These are phyloP conservation scores for Eupithecia exiguata DNA, from an alignment of 2,888 invertebrate genomes.

Conservation along the genomic window DNA sequence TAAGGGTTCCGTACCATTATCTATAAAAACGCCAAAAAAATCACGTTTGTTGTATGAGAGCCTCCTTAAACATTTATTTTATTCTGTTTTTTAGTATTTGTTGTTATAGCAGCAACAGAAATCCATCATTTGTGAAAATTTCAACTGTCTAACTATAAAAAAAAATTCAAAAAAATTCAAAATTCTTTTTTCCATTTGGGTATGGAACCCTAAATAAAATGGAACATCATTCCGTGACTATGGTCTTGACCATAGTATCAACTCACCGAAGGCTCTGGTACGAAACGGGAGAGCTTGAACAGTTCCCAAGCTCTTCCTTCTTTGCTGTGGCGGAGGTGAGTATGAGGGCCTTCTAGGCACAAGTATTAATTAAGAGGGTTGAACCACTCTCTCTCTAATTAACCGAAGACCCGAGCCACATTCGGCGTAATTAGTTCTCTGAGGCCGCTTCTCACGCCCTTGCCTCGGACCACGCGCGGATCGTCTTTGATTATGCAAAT, in stretches of 20 bases:
- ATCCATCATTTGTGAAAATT: too few species aligned
- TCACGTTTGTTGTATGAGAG: too few species aligned
- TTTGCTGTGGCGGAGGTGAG: constrained; percentile 57
- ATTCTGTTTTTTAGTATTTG: too few species aligned
- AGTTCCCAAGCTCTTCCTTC: constrained; percentile 13
- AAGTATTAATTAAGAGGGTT: constrained; percentile 83
- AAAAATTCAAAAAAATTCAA: too few species aligned
- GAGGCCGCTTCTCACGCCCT: constrained; percentile 79
- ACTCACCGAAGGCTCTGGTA: not conserved
- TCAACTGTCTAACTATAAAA: too few species aligned
- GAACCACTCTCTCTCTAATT: constrained; percentile 81
- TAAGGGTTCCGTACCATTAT: too few species aligned
- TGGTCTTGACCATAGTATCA: not conserved
- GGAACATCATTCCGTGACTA: too few species aligned
- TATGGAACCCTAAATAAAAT: too few species aligned
- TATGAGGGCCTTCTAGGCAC: constrained; percentile 73
- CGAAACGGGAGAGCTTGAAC: not conserved
- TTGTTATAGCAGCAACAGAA: too few species aligned
- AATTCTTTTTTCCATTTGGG: too few species aligned
- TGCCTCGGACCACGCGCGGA: constrained; percentile 62
- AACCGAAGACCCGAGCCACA: constrained; percentile 81
- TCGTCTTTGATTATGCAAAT: constrained; percentile 72
- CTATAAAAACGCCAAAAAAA: too few species aligned
- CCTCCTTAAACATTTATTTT: too few species aligned
- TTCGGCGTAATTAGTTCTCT: constrained; percentile 80